phyloP scores from a whole-genome alignment of 2,797 vertebrate species.

The Falco concolor region DNA sequence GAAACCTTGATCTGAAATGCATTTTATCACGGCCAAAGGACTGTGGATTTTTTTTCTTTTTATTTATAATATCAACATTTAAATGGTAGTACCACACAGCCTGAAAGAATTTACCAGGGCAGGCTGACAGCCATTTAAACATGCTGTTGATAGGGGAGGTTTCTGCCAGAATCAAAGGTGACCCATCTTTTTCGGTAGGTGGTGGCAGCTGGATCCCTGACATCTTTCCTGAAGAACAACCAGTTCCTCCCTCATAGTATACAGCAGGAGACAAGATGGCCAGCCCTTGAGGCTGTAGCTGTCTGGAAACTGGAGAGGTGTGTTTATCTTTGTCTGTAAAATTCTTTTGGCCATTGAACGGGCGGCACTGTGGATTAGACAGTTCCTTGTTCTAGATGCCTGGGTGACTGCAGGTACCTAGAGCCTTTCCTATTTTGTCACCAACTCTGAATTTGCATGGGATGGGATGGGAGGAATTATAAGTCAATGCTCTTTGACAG shows the following conservation, averaged over 20 bases:
- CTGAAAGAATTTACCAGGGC: neutral
- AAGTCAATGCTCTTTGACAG: neutral
- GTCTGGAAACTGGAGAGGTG: neutral
- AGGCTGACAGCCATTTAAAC: neutral
- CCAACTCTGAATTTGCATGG: neutral
- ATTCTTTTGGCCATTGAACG: neutral
- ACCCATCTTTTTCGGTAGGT: neutral
- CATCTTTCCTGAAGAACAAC: neutral
- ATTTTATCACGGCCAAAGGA: neutral
- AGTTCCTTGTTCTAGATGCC: neutral
- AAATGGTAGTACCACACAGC: neutral
- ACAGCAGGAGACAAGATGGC: neutral
- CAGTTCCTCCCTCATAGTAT: neutral
- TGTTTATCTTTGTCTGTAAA: neutral
- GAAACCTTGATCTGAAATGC: neutral
- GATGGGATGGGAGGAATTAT: neutral
- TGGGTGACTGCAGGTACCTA: neutral
- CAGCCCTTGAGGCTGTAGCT: neutral
- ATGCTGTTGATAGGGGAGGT: neutral
- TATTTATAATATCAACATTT: neutral
- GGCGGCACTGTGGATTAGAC: neutral
- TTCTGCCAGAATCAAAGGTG: neutral
- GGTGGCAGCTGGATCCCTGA: neutral
- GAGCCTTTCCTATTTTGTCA: neutral
- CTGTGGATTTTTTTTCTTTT: neutral